These are phyloP conservation scores for Rhinolophus sinicus DNA, from an alignment of 2,113 vertebrate species.

Conservation along the genomic window DNA sequence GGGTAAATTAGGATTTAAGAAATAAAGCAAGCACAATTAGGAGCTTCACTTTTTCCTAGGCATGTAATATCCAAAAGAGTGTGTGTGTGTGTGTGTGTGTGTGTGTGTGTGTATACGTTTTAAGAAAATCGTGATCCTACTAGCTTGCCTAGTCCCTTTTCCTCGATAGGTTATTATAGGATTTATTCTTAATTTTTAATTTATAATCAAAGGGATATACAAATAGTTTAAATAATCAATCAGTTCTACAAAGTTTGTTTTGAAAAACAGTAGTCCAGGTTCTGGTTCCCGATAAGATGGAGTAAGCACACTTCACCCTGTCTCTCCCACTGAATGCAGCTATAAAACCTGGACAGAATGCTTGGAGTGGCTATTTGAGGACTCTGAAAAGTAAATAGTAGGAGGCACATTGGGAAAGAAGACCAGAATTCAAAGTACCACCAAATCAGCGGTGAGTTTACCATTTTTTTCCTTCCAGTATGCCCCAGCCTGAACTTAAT, in stretches of 20 bases:
- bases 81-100: no score
- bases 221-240: constrained; percentile 41
- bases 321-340: constrained; percentile 72
- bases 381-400: constrained; percentile 74
- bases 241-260: constrained; percentile 41
- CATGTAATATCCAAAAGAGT: constrained; percentile 13
- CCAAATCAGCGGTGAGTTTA: constrained; percentile 68
- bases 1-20: constrained; percentile 29
- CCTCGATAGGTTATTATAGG: neutral
- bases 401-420: constrained; percentile 73
- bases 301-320: constrained; percentile 71
- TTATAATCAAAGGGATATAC: neutral
- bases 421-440: constrained; percentile 72
- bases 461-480: constrained; percentile 59
- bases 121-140: constrained; percentile 26
- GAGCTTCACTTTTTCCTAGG: constrained; percentile 39
- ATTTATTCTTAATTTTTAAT: constrained; percentile 42
- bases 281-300: constrained; percentile 67
- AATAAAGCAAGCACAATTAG: constrained; percentile 16
- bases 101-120: neutral
- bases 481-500: constrained; percentile 57
- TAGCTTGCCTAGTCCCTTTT: constrained; percentile 34
- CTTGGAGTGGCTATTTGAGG: constrained; percentile 74
- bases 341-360: constrained; percentile 73
- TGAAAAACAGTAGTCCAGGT: constrained; percentile 64